These are phyloP conservation scores for Fopius arisanus DNA, from an alignment of 1,140 invertebrate genomes.

Conservation along the genomic window DNA sequence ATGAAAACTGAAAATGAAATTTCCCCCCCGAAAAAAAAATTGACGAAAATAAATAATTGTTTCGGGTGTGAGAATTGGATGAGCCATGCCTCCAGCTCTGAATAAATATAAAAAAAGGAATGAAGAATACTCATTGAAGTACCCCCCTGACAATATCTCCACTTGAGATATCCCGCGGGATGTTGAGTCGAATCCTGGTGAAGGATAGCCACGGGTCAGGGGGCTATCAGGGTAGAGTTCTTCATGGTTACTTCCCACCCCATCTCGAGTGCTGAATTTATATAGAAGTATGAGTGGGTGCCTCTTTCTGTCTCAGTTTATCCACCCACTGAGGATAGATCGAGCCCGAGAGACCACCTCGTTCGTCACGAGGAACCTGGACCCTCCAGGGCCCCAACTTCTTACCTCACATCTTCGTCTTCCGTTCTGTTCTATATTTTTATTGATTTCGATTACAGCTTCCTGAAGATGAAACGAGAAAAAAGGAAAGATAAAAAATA, in stretches of 20 bases:
- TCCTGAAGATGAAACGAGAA: conserved; percentile 18
- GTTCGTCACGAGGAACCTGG: conserved; percentile 49
- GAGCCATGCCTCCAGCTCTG: too few species aligned
- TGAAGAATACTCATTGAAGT: background rate
- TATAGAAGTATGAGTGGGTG: conserved; percentile 22
- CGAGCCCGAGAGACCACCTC: conserved; percentile 61
- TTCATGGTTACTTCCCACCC: conserved; percentile 29
- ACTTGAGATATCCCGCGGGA: conserved; percentile 20
- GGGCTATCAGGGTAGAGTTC: conserved; percentile 55
- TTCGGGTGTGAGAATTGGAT: too few species aligned
- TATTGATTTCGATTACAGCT: conserved; percentile 58
- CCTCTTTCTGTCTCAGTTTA: conserved; percentile 10
- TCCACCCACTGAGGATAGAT: conserved; percentile 54
- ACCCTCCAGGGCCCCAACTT: conserved; percentile 15
- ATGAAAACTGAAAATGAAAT: too few species aligned
- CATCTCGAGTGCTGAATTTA: conserved; percentile 42
- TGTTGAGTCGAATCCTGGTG: conserved; percentile 38
- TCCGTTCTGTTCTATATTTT: conserved; percentile 48
- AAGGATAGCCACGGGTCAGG: conserved; percentile 63
- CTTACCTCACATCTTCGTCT: background rate
- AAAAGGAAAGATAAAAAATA: conserved; percentile 7
- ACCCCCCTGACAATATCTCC: background rate
- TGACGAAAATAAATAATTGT: too few species aligned
- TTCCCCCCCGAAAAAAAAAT: too few species aligned
- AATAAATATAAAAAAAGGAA: background rate